These are phyloP conservation scores for Pilophorus perplexus DNA, from an alignment of 2,888 invertebrate genomes.

Conservation along the genomic window DNA sequence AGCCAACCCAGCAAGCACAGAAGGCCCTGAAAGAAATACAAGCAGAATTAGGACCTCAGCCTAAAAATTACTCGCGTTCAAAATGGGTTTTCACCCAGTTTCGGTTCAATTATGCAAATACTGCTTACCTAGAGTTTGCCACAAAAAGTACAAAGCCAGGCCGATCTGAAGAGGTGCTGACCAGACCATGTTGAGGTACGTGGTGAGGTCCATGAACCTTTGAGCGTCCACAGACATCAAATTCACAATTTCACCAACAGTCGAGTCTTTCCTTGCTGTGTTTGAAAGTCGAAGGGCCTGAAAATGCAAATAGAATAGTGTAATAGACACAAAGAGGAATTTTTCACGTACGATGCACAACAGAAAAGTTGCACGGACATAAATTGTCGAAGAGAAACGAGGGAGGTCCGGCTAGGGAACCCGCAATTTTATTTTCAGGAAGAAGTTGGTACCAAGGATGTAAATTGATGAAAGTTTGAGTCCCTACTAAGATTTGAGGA, in stretches of 20 bases:
- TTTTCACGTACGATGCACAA: no score
- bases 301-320: no score
- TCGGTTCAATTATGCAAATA: background rate
- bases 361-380: no score
- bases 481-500: no score
- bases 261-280: slow-evolving; percentile 53
- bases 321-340: no score
- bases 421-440: no score
- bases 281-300: slow-evolving; percentile 53
- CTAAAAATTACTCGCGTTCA: no score
- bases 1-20: slow-evolving; percentile 61
- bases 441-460: no score
- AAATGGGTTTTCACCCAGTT: background rate
- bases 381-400: no score
- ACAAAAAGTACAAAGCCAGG: slow-evolving; percentile 57
- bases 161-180: slow-evolving; percentile 57
- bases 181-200: slow-evolving; percentile 56
- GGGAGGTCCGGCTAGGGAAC: no score
- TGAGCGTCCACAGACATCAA: slow-evolving; percentile 57
- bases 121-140: slow-evolving; percentile 52
- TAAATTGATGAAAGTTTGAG: no score
- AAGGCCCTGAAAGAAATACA: slow-evolving; percentile 53
- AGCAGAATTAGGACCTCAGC: background rate
- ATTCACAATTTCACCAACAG: slow-evolving; percentile 57
- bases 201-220: slow-evolving; percentile 54